These are phyloP conservation scores for Urocyon cinereoargenteus DNA, from an alignment of 2,797 vertebrate genomes.

Conservation along the genomic window DNA sequence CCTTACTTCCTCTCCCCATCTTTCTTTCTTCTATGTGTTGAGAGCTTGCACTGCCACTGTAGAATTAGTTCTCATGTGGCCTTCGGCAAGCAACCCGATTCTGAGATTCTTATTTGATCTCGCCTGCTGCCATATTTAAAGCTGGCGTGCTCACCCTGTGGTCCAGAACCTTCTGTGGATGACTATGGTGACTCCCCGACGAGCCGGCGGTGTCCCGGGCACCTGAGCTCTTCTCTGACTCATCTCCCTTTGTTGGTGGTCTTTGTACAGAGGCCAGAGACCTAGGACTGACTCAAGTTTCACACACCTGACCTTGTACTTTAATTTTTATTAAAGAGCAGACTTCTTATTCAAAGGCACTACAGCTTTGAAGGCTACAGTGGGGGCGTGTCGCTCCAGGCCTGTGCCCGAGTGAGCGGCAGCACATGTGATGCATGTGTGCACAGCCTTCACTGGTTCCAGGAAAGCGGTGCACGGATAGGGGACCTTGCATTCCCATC, in stretches of 20 bases:
- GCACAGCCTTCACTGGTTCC: fast-evolving
- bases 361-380: background rate
- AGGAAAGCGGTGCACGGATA: fast-evolving
- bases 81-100: background rate
- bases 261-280: background rate
- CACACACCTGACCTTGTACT: background rate
- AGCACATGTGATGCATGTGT: fast-evolving
- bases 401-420: fast-evolving
- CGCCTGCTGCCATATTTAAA: fast-evolving
- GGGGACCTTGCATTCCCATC: fast-evolving
- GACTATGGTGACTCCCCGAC: fast-evolving
- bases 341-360: background rate
- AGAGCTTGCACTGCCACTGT: background rate
- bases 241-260: background rate
- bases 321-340: background rate
- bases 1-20: background rate
- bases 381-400: fast-evolving
- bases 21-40: background rate
- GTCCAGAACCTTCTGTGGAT: background rate
- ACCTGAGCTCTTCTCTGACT: background rate
- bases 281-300: background rate
- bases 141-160: fast-evolving
- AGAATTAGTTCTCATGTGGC: background rate
- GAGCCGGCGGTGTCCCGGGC: fast-evolving
- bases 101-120: background rate